Conservation (phyloP, 2,113 vertebrate genomes). For the Epinephelus fuscoguttatus region DNA sequence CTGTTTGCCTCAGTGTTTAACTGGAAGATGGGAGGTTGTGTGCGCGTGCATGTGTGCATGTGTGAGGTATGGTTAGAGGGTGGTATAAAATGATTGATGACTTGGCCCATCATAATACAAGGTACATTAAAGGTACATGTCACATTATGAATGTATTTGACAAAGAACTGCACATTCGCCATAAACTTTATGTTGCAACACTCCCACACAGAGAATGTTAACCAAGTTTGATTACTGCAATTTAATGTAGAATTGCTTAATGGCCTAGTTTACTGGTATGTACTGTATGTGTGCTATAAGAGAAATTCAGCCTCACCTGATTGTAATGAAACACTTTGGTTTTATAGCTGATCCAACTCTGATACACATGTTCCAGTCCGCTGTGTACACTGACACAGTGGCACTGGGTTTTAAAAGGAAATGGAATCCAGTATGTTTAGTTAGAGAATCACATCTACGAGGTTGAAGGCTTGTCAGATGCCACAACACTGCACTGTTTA, state of each 20-base stretch:
- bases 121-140: conserved; percentile 23
- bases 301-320: not conserved
- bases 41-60: not conserved
- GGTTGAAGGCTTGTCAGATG: no score
- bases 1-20: not conserved
- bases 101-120: conserved; percentile 2
- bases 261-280: not conserved
- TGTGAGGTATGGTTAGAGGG: no score
- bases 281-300: not conserved
- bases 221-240: not conserved
- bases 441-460: no score
- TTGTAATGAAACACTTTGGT: not conserved
- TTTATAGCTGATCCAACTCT: not conserved
- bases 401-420: not conserved
- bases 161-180: conserved; percentile 2
- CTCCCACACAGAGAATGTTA: not conserved
- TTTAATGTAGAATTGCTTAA: conserved; percentile 10
- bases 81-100: conserved; percentile 11
- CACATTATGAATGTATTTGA: not conserved
- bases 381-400: not conserved
- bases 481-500: not conserved
- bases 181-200: not conserved
- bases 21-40: not conserved
- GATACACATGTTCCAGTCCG: not conserved
- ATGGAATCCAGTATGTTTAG: no score